Percentiles rank a stretch among this genome's conserved stretches.
Conservation (phyloP, 2,113 vertebrate genomes). For the Cochlearius cochlearius region DNA sequence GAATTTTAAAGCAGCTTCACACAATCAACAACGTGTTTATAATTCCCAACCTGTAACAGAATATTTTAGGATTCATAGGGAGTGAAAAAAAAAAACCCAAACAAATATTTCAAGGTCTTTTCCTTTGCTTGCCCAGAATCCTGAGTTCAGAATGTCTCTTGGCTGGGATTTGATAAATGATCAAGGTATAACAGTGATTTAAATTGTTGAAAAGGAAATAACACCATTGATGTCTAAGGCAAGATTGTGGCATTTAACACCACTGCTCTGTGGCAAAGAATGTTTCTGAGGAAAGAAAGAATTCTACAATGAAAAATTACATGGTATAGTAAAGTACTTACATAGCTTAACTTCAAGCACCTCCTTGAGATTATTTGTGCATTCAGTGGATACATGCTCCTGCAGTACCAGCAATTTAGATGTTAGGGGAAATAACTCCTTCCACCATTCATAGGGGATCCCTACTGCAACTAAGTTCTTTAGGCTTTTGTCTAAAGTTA, state of each 20-base stretch:
- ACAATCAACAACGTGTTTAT: not conserved
- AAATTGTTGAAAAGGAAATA: not conserved
- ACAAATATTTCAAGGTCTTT: not conserved
- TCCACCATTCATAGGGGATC: not conserved
- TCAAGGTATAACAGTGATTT: not conserved
- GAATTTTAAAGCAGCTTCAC: slow-evolving; percentile 19
- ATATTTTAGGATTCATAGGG: not conserved
- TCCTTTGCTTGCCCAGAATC: not conserved
- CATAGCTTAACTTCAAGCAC: not conserved
- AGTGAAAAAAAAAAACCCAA: no score
- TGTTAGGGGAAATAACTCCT: not conserved
- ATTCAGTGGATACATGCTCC: not conserved
- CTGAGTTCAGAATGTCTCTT: not conserved
- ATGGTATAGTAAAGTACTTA: not conserved
- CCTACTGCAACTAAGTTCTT: not conserved
- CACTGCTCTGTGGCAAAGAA: not conserved
- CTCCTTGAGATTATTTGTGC: not conserved
- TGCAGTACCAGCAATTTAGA: not conserved
- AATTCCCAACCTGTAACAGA: not conserved
- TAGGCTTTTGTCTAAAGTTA: not conserved
- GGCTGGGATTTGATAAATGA: not conserved
- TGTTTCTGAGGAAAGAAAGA: not conserved
- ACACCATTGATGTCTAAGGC: not conserved
- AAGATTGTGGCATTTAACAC: not conserved
- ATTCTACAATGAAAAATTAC: not conserved